Percentiles rank a stretch among this genome's conserved stretches.
Evolutionary conservation across 2,113 vertebrate genomes (phyloP).

Genomic region (Nibea albiflora): DNA sequence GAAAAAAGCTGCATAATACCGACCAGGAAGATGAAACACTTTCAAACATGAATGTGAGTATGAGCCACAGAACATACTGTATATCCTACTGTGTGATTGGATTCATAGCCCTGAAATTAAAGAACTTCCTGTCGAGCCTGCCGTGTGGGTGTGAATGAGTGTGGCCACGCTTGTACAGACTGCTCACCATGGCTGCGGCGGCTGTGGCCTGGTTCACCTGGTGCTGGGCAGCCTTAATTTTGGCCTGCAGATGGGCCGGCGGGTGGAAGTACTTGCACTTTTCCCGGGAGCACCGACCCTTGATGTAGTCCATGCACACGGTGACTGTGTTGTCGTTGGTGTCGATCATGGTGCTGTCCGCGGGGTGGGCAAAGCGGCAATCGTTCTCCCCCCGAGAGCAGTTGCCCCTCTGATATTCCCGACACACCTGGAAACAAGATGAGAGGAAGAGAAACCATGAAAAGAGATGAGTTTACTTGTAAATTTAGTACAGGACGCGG

Average conservation of each 20-base stretch:
- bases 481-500: not conserved
- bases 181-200: slow-evolving; percentile 98
- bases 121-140: slow-evolving; percentile 13
- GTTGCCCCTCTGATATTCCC: slow-evolving; percentile 98
- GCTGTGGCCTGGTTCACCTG: slow-evolving; percentile 99
- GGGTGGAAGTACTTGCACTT: slow-evolving; percentile 99
- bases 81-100: slow-evolving; percentile 7
- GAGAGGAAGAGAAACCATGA: not conserved
- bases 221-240: slow-evolving; percentile 99
- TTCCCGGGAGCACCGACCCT: slow-evolving; percentile 98
- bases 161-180: slow-evolving; percentile 25
- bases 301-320: slow-evolving; percentile 99
- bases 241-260: slow-evolving; percentile 98
- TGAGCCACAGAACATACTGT: slow-evolving; percentile 40
- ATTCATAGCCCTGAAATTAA: not conserved
- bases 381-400: slow-evolving; percentile 97
- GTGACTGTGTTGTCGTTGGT: slow-evolving; percentile 99
- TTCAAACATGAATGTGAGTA: slow-evolving; percentile 37
- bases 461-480: not conserved
- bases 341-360: slow-evolving; percentile 99
- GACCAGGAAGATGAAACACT: slow-evolving; percentile 44
- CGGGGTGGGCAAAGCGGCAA: slow-evolving; percentile 95
- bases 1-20: slow-evolving; percentile 47
- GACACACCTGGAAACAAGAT: slow-evolving; percentile 87
- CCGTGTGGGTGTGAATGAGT: slow-evolving; percentile 33